Conservation (phyloP, 2,113 vertebrate species). For the Notothenia rossii region DNA sequence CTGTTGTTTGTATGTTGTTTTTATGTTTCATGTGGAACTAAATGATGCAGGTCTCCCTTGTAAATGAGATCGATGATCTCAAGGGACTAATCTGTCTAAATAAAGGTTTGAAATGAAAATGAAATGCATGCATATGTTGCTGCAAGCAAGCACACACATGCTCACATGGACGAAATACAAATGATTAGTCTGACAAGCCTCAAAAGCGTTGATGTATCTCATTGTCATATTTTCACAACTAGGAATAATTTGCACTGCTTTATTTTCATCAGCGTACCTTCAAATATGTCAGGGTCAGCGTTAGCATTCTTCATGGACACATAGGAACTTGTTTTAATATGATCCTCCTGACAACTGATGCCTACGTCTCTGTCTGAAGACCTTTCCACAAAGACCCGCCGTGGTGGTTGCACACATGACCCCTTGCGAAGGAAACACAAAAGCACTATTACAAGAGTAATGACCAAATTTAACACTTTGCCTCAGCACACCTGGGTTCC, state of each 20-base stretch:
- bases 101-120: no score
- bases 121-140: slow-evolving; percentile 53
- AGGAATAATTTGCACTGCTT: neutral
- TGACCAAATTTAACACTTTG: slow-evolving; percentile 83
- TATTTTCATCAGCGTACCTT: slow-evolving; percentile 3
- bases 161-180: slow-evolving; percentile 15
- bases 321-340: slow-evolving; percentile 58
- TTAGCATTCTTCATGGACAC: slow-evolving; percentile 16
- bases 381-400: slow-evolving; percentile 60
- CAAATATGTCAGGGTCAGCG: slow-evolving; percentile 2
- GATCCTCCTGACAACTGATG: slow-evolving; percentile 65
- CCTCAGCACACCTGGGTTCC: slow-evolving; percentile 80
- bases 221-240: neutral
- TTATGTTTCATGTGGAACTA: no score
- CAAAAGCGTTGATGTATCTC: slow-evolving; percentile 3
- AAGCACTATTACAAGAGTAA: slow-evolving; percentile 80
- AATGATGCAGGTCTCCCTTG: no score
- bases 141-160: slow-evolving; percentile 20
- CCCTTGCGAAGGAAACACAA: slow-evolving; percentile 70
- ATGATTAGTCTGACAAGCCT: neutral
- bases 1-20: no score
- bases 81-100: no score
- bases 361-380: slow-evolving; percentile 61
- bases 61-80: no score
- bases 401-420: slow-evolving; percentile 65